Base-by-base conservation (phyloP, 2,888 invertebrate genomes). In the Lordiphosa andalusiaca region DNA sequence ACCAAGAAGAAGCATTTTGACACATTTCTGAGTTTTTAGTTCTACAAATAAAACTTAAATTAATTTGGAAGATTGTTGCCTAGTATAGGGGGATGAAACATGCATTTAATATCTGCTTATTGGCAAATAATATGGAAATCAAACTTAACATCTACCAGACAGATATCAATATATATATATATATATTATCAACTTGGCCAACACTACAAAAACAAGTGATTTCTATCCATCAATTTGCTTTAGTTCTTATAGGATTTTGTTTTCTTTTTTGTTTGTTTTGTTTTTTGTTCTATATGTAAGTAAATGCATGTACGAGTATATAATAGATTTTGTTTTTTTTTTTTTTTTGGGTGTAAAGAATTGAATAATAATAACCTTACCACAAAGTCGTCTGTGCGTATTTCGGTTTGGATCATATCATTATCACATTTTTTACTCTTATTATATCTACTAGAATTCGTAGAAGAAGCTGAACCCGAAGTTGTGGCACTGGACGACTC, bases 301-400 rank as follows among this genome's bases (percentile, higher is more conserved):
- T 16, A 19, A 40, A 16, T 25, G 25, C 25, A 6, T 25, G 25
- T 25, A 25, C 25, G 25, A 25, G 25, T 16, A 19, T 19, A 21
- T 23, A 37, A 48, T 48, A 25, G 30, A 16, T 21, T 40, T 33
- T 30, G 10, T 21, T 38, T 41, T 25, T 33, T 30, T 19, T 21
- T 38, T 41, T 25, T 23, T 42, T 44, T 44, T 44, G 23, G 63
- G 82, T 74, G 64, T 72, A 83, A 67, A 78, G 84, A 87, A 86
- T 85, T 89, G 89, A 83, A 89, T 86, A 88, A 89, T 91, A 90
- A 90, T 89, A 90, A 89, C 89, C 90, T 90, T 90, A 93, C 91
- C 90, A 93, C 92, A 90, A 93, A 91, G 91, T 93, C 93, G 90
- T 93, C 93, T 87, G 93, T 93, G 87, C 93, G 91, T 87, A 93